Percentiles rank a stretch among this genome's conserved stretches.
phyloP scores from a whole-genome alignment of 2,797 vertebrate species.

The Gambusia yucatana region DNA sequence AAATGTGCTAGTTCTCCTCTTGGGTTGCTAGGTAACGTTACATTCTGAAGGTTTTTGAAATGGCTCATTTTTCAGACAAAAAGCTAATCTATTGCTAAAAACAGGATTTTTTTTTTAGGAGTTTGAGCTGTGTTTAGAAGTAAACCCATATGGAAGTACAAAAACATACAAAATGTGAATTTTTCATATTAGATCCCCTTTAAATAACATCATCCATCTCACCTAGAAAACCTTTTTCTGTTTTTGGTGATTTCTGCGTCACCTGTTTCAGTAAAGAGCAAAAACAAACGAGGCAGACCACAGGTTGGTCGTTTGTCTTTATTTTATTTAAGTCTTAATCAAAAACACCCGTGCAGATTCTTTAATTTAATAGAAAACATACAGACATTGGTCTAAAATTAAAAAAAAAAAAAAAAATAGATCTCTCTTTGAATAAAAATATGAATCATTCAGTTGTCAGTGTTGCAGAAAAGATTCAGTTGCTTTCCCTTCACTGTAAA shows the following conservation, averaged over 20 bases:
- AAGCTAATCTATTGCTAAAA: too few species aligned
- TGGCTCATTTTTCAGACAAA: too few species aligned
- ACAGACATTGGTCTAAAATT: conserved; percentile 72
- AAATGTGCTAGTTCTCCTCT: too few species aligned
- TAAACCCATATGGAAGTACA: too few species aligned
- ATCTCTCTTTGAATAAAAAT: conserved; percentile 61
- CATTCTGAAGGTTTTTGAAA: too few species aligned
- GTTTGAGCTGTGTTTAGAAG: too few species aligned
- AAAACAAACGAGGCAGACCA: background rate
- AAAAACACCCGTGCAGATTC: conserved; percentile 52
- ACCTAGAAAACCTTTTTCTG: background rate
- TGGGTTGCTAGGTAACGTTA: too few species aligned
- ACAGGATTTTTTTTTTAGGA: too few species aligned
- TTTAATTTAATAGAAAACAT: conserved; percentile 62
- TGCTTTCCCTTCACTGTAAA: conserved; percentile 48
- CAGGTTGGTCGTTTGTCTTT: conserved; percentile 6
- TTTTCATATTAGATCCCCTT: too few species aligned
- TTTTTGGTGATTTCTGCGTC: background rate
- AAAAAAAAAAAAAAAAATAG: conserved; percentile 70
- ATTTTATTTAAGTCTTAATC: conserved; percentile 57
- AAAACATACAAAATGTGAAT: too few species aligned
- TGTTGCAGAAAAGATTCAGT: conserved; percentile 38
- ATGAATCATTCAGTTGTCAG: conserved; percentile 50
- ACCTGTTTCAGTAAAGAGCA: background rate
- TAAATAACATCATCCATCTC: too few species aligned